These are phyloP conservation scores for Anoplophora glabripennis DNA, from an alignment of 1,140 invertebrate species.

Conservation along the genomic window DNA sequence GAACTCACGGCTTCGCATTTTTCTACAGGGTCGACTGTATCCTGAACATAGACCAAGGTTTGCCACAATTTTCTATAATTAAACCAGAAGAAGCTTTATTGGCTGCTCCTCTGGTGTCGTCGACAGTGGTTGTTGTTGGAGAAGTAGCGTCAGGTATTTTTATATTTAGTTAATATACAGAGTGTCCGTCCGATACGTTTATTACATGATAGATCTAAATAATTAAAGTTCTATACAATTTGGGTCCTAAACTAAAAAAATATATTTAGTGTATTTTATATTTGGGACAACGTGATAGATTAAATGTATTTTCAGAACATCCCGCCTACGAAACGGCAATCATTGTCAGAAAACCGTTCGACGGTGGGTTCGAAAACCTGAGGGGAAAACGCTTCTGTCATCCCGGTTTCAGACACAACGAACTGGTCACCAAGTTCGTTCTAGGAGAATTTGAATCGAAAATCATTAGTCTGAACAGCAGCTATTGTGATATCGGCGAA, in stretches of 20 bases:
- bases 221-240: too few relatives aligned
- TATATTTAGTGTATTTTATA: constrained; percentile 5
- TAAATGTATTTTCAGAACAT: constrained; percentile 51
- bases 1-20: background rate
- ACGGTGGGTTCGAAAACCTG: constrained; percentile 48
- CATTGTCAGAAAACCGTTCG: constrained; percentile 49
- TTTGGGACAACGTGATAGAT: constrained; percentile 5
- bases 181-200: too few relatives aligned
- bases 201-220: too few relatives aligned
- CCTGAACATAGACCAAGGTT: constrained; percentile 26
- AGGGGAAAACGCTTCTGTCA: constrained; percentile 59
- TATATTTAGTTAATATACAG: background rate
- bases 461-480: constrained; percentile 39
- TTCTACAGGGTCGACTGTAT: constrained; percentile 32
- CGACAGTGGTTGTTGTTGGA: constrained; percentile 20
- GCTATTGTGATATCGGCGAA: constrained; percentile 14
- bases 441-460: constrained; percentile 58
- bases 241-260: too few relatives aligned
- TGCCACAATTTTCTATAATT: constrained; percentile 24
- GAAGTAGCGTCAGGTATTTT: constrained; percentile 22
- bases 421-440: constrained; percentile 57
- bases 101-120: constrained; percentile 20
- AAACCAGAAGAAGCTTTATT: constrained; percentile 33
- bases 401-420: constrained; percentile 57
- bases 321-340: constrained; percentile 59